Percentiles rank a stretch among this genome's conserved stretches.
Evolutionary conservation across 2,797 vertebrate genomes (phyloP).

Genomic region (Aphelocoma californica): DNA sequence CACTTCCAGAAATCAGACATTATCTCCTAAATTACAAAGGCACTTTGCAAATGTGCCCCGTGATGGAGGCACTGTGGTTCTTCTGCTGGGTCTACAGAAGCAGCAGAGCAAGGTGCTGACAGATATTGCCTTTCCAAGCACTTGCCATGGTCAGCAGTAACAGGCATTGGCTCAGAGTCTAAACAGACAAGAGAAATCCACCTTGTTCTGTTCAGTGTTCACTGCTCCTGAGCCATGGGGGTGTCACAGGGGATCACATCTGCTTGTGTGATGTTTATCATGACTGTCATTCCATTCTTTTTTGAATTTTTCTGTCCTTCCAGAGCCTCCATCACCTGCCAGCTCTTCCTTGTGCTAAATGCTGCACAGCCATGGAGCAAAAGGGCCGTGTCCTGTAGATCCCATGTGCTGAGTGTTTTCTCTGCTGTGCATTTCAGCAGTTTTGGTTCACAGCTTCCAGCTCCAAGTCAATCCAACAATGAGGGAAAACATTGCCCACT

Average conservation of each 20-base stretch:
- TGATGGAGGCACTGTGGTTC: not conserved
- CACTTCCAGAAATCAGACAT: not conserved
- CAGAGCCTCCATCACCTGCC: not conserved
- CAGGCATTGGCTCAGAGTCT: not conserved
- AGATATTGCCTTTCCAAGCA: not conserved
- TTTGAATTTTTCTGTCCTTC: not conserved
- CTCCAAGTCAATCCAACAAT: not conserved
- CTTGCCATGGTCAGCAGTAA: not conserved
- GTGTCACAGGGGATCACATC: not conserved
- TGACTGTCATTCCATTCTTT: too few species aligned
- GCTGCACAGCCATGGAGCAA: not conserved
- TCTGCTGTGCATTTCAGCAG: not conserved
- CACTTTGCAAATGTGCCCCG: not conserved
- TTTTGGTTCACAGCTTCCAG: not conserved
- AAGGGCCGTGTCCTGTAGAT: not conserved
- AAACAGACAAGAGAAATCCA: not conserved
- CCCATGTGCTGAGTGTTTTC: not conserved
- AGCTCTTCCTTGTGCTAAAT: not conserved
- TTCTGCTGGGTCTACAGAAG: not conserved
- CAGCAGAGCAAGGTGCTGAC: not conserved
- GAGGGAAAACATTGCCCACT: not conserved
- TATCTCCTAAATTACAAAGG: not conserved
- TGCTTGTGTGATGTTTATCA: not conserved
- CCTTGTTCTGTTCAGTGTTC: not conserved
- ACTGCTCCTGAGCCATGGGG: accelerated